Percentiles rank a stretch among this genome's conserved stretches.
These are phyloP conservation scores for Rhopalosiphum nymphaeae DNA, from an alignment of 2,888 invertebrate species.

Conservation along the genomic window DNA sequence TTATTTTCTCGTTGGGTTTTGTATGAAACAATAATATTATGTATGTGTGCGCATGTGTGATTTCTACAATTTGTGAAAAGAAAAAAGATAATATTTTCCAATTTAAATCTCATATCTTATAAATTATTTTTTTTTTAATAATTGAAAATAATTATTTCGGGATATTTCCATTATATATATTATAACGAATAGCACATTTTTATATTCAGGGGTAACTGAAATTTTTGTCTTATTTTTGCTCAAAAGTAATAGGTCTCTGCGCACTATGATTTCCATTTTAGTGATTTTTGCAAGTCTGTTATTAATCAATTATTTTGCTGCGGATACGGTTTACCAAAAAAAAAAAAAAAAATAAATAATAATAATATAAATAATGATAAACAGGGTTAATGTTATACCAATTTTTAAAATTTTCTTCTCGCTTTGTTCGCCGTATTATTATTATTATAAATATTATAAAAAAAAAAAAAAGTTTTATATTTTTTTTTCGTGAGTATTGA, in stretches of 20 bases:
- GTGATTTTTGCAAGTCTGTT: slow-evolving; percentile 60
- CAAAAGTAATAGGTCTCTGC: slow-evolving; percentile 56
- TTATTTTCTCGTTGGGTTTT: slow-evolving; percentile 54
- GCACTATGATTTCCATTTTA: slow-evolving; percentile 60
- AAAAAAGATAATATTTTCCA: slow-evolving; percentile 39
- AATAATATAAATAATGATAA: slow-evolving; percentile 53
- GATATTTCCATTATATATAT: slow-evolving; percentile 31
- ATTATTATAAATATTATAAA: neutral
- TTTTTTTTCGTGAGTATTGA: slow-evolving; percentile 24
- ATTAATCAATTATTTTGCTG: slow-evolving; percentile 54
- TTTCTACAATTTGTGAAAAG: neutral
- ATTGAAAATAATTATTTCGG: slow-evolving; percentile 41
- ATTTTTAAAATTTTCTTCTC: slow-evolving; percentile 43
- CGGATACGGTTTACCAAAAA: slow-evolving; percentile 50
- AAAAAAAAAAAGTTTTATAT: neutral
- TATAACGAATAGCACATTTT: slow-evolving; percentile 7
- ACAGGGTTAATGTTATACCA: slow-evolving; percentile 62
- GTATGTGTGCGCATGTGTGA: neutral
- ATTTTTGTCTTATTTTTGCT: slow-evolving; percentile 62
- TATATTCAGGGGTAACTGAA: slow-evolving; percentile 41
- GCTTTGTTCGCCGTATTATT: slow-evolving; percentile 45
- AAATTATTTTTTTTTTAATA: slow-evolving; percentile 10
- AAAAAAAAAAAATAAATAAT: slow-evolving; percentile 17
- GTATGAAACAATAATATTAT: slow-evolving; percentile 27
- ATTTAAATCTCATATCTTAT: slow-evolving; percentile 51